A percentile compares a stretch with the other conserved stretches of the same genome.
These are phyloP conservation scores for Mythimna pallens DNA, from an alignment of 2,888 invertebrate genomes.

Conservation along the genomic window DNA sequence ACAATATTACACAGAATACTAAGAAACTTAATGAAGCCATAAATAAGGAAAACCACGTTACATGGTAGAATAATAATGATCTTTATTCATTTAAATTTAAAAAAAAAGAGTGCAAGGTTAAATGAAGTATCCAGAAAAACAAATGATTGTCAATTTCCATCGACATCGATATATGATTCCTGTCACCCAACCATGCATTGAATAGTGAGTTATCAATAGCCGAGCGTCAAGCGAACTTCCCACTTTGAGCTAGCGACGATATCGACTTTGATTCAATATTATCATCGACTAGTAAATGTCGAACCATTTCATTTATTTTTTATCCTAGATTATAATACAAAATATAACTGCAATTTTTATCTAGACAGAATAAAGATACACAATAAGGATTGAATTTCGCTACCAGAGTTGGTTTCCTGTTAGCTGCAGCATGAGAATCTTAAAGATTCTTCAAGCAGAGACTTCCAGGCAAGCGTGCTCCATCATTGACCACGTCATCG, in stretches of 20 bases:
- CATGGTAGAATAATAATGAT: slow-evolving; percentile 8
- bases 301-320: no score
- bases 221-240: background rate
- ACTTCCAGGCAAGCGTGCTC: no score
- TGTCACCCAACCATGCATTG: background rate
- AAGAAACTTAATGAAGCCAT: slow-evolving; percentile 6
- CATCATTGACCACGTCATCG: no score
- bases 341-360: no score
- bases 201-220: background rate
- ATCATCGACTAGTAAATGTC: background rate
- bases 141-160: background rate
- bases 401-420: no score
- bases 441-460: no score
- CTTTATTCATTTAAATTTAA: background rate
- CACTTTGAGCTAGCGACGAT: background rate
- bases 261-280: background rate
- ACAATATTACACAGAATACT: slow-evolving; percentile 23
- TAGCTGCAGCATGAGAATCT: no score
- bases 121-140: background rate
- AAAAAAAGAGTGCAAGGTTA: background rate
- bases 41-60: slow-evolving; percentile 40
- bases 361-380: no score
- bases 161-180: background rate
- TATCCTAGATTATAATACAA: no score
- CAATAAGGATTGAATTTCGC: no score